Evolutionary conservation across 2,888 invertebrate species (phyloP), one percentile per base, ranked within the genome.

Genomic region (Plagodis pulveraria): DNA sequence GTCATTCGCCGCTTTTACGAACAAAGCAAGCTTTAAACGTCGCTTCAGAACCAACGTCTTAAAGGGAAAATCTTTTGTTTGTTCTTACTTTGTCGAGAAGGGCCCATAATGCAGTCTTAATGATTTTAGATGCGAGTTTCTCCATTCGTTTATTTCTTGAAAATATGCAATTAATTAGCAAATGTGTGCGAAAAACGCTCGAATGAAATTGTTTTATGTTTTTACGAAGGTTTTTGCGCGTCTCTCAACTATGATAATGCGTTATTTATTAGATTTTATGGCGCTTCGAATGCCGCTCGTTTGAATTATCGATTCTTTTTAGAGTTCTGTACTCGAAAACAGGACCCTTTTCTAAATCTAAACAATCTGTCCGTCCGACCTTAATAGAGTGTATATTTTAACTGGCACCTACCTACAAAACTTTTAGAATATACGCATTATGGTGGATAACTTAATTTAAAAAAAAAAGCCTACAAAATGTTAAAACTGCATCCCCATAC

Each of bases 151-250:
- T 76, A 78, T 72, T 72, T 76, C 73, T 71, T 63, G 66, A 77
- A 78, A 77, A 80, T 72, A 69, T 74, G 79, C 78, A 84, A 86
- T 87, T 84, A 86, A 86, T 89, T 89, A 89, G 84, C 87, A 71
- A 60, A 59, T 35, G 66, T 58, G 74, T 82, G 87, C 73, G 82
- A 89, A 84, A 73, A 76, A 60, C 64, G 67, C 51, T 66, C 63
- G 54, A 67, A 70, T 63, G 66, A 70, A 71, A 74, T 72, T 67
- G 70, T 71, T 77, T 75, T 77, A 72, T 63, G 46, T 57, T 65
- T 62, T 56, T 56, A 57, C 50, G 58, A 55, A 58, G 40, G 58
- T 56, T 55, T 40, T 60, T 52, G 58, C 50, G 61, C 50, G 50
- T 50, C 54, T 70, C 70, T 63, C 50, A 57, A 58, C 61, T 61